These are phyloP conservation scores for Pygoscelis antarcticus DNA, from an alignment of 2,113 vertebrate species.

Conservation along the genomic window DNA sequence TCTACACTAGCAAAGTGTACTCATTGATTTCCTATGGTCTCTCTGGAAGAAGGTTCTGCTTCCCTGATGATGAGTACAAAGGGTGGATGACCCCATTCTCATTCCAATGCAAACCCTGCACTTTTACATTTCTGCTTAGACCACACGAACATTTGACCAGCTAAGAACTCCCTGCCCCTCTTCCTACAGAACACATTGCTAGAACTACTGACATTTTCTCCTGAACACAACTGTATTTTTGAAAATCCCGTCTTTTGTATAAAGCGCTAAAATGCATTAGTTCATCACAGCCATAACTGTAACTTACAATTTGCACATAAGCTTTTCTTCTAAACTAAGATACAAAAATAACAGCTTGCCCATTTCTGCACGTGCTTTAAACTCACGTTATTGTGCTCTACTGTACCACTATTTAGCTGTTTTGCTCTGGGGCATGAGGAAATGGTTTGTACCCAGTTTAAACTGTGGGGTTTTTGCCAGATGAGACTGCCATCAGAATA, in stretches of 20 bases:
- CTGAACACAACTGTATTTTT: constrained; percentile 8
- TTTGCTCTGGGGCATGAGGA: neutral
- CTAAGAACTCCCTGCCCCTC: constrained; percentile 58
- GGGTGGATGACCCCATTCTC: constrained; percentile 89
- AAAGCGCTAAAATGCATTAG: constrained; percentile 28
- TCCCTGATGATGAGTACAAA: constrained; percentile 85
- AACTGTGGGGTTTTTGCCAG: neutral
- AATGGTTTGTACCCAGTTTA: neutral
- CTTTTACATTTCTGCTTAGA: constrained; percentile 73
- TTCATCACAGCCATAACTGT: constrained; percentile 28
- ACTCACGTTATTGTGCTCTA: neutral
- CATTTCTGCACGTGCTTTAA: neutral
- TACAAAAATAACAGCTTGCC: neutral
- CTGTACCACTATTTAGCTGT: neutral
- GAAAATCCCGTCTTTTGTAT: neutral
- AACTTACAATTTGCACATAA: neutral
- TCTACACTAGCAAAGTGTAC: constrained; percentile 78
- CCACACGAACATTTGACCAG: constrained; percentile 49
- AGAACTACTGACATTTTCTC: constrained; percentile 52
- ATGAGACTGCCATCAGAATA: neutral
- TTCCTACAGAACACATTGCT: constrained; percentile 26
- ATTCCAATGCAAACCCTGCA: constrained; percentile 77
- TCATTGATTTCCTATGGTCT: constrained; percentile 92
- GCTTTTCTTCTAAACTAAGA: neutral
- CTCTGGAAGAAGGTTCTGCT: constrained; percentile 86